Percentiles rank a stretch among this genome's conserved stretches.
Conservation (phyloP, 1,140 invertebrate genomes). For the Arctopsyche grandis region DNA sequence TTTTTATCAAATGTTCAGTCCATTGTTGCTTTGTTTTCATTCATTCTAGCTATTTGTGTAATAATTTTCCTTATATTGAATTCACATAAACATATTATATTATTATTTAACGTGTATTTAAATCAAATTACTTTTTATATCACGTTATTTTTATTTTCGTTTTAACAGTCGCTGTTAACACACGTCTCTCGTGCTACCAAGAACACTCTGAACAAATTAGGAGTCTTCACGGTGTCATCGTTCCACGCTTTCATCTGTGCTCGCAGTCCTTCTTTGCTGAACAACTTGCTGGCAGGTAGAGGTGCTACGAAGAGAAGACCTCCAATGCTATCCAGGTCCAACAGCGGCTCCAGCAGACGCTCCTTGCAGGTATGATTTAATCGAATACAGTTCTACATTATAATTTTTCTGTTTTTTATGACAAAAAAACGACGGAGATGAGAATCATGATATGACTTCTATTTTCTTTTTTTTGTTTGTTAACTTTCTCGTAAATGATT, state of each 20-base stretch:
- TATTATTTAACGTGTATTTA: no score
- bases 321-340: slow-evolving; percentile 88
- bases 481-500: slow-evolving; percentile 1
- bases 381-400: not conserved
- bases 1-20: no score
- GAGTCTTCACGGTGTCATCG: slow-evolving; percentile 97
- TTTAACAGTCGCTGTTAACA: slow-evolving; percentile 92
- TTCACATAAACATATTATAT: no score
- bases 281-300: slow-evolving; percentile 89
- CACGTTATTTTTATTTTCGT: slow-evolving; percentile 56
- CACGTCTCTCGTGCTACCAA: slow-evolving; percentile 96
- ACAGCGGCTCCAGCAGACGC: slow-evolving; percentile 83
- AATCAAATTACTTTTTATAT: no score
- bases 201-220: slow-evolving; percentile 91
- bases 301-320: slow-evolving; percentile 88
- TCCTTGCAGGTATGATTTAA: slow-evolving; percentile 75
- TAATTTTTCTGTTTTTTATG: not conserved
- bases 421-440: not conserved
- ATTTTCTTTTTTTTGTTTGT: not conserved
- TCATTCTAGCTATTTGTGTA: no score
- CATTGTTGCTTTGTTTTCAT: no score
- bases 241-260: slow-evolving; percentile 98
- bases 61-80: no score
- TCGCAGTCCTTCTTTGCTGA: slow-evolving; percentile 89
- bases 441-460: not conserved